These are phyloP conservation scores for Diadumene lineata DNA, from an alignment of 92 coral and sea anemone genomes.

Conservation along the genomic window DNA sequence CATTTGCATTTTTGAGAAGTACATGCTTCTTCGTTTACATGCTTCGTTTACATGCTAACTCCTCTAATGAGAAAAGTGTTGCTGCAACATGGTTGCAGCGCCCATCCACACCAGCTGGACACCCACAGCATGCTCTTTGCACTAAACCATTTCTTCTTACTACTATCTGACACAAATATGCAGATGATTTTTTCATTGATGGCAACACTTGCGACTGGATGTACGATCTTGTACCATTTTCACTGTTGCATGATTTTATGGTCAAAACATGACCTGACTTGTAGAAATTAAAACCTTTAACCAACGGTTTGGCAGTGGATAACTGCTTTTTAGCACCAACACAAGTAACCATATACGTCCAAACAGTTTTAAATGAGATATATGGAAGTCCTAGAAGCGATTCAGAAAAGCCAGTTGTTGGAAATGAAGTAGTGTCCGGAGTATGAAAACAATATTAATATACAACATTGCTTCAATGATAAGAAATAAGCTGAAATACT, in stretches of 20 bases:
- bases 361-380: conserved; percentile 19
- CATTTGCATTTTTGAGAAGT: conserved; percentile 60
- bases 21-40: conserved; percentile 45
- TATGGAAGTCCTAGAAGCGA: conserved; percentile 11
- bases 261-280: too few species aligned
- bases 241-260: conserved; percentile 19
- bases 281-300: conserved; percentile 29
- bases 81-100: too few species aligned
- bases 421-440: conserved; percentile 15
- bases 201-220: conserved; percentile 53
- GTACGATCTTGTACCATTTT: conserved; percentile 27
- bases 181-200: conserved; percentile 49
- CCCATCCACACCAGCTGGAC: conserved; percentile 66
- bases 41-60: too few species aligned
- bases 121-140: conserved; percentile 53
- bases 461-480: conserved; percentile 20
- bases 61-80: conserved; percentile 56
- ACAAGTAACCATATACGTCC: conserved; percentile 31
- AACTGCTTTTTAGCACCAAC: conserved; percentile 29
- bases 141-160: conserved; percentile 34
- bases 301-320: conserved; percentile 32
- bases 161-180: conserved; percentile 43
- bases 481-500: too few species aligned
- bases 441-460: conserved; percentile 7
- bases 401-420: conserved; percentile 8